Evolutionary conservation across 2,888 invertebrate species (phyloP).

Genomic region (Diarsia dahlii): DNA sequence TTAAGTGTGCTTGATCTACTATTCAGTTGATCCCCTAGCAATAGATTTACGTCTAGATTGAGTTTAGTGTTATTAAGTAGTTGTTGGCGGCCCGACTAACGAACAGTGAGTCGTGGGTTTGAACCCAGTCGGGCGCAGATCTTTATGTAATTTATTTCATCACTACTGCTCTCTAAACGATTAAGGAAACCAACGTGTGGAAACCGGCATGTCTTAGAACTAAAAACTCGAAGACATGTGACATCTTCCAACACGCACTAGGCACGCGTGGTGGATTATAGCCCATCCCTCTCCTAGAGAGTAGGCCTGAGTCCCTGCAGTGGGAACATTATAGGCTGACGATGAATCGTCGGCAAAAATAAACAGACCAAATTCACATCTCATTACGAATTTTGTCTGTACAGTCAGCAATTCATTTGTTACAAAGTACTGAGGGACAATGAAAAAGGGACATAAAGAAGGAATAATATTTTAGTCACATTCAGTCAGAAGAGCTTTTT

Average conservation of each 20-base stretch:
- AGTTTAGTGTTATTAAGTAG: background rate
- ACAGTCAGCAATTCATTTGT: background rate
- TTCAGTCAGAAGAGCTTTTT: slow-evolving; percentile 1
- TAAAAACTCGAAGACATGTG: too few relatives aligned
- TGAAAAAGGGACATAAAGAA: background rate
- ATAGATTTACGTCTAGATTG: slow-evolving; percentile 7
- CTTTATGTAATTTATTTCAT: too few relatives aligned
- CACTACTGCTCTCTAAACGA: too few relatives aligned
- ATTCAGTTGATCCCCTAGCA: slow-evolving; percentile 1
- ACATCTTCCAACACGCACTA: too few relatives aligned
- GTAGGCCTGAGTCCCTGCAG: too few relatives aligned
- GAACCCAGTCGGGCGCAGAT: too few relatives aligned
- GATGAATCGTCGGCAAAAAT: background rate
- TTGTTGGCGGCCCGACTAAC: background rate
- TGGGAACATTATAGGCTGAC: too few relatives aligned
- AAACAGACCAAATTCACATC: background rate
- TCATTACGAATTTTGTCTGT: background rate
- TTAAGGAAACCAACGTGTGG: too few relatives aligned
- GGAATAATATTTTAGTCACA: background rate
- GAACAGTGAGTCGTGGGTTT: too few relatives aligned
- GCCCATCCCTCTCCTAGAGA: too few relatives aligned
- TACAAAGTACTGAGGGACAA: background rate
- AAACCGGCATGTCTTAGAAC: too few relatives aligned
- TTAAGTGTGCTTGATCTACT: slow-evolving; percentile 17
- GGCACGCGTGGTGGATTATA: too few relatives aligned